phyloP scores from a whole-genome alignment of 1,140 invertebrate species.

The Eupristina koningsbergeri region DNA sequence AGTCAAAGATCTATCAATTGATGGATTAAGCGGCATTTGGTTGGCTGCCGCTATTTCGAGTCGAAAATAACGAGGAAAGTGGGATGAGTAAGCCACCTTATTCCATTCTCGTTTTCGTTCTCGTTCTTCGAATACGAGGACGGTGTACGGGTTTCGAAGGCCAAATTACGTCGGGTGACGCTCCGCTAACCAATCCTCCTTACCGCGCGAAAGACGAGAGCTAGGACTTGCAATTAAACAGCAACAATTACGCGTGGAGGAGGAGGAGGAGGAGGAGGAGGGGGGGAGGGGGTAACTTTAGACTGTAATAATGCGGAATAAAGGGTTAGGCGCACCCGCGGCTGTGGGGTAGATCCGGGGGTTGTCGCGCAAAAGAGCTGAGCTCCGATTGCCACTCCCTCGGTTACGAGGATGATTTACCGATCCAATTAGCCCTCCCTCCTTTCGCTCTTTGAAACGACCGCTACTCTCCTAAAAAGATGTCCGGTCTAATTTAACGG shows the following conservation, averaged over 20 bases:
- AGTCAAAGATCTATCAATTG: background rate
- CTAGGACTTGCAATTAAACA: constrained; percentile 74
- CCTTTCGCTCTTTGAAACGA: constrained; percentile 38
- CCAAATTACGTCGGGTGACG: constrained; percentile 14
- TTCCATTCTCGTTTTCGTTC: background rate
- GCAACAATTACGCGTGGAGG: constrained; percentile 75
- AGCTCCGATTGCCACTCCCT: constrained; percentile 66
- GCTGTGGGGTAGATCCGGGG: constrained; percentile 40
- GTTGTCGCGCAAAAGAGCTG: background rate
- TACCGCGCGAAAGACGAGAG: constrained; percentile 61
- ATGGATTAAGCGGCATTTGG: background rate
- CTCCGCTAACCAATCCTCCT: background rate
- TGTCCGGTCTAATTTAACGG: constrained; percentile 73
- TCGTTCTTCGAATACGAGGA: background rate
- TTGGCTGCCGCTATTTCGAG: background rate
- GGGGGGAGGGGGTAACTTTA: constrained; percentile 72
- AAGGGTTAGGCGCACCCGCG: constrained; percentile 69
- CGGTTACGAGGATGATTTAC: constrained; percentile 74
- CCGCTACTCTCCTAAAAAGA: constrained; percentile 66
- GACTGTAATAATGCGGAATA: constrained; percentile 75
- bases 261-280: constrained; percentile 68
- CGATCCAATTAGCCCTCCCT: constrained; percentile 71
- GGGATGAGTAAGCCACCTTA: background rate
- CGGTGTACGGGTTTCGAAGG: constrained; percentile 1
- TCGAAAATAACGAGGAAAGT: background rate